Conservation (phyloP, 2,888 invertebrate species). For the Andrena hattorfiana region DNA sequence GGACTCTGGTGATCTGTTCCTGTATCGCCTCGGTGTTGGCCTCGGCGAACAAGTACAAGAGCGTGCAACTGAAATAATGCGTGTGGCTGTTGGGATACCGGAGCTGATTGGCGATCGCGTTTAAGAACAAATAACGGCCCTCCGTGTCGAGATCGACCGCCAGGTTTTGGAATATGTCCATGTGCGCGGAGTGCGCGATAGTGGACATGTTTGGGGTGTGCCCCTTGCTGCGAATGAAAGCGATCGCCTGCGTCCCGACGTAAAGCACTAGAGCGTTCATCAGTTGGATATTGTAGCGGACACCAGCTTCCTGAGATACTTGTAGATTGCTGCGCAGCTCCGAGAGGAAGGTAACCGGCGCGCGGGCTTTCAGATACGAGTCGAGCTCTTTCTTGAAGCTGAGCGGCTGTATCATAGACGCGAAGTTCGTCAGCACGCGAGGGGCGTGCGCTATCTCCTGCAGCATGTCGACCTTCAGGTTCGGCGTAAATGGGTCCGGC, state of each 20-base stretch:
- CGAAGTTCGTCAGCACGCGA: constrained; percentile 95
- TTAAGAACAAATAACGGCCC: constrained; percentile 98
- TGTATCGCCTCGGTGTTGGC: constrained; percentile 99
- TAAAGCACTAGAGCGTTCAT: constrained; percentile 99
- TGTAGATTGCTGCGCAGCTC: constrained; percentile 95
- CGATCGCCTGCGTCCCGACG: constrained; percentile 98
- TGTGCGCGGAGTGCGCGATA: constrained; percentile 99
- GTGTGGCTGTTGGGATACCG: constrained; percentile 99
- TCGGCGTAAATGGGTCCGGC: constrained; percentile 99
- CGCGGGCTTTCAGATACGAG: constrained; percentile 96
- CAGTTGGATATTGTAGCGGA: constrained; percentile 96
- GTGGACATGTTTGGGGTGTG: constrained; percentile 98
- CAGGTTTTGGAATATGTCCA: constrained; percentile 99
- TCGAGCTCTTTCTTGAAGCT: constrained; percentile 98
- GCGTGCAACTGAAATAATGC: constrained; percentile 99
- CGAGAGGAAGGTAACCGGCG: constrained; percentile 97
- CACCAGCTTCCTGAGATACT: constrained; percentile 94
- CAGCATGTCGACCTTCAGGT: constrained; percentile 96
- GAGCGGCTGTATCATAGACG: constrained; percentile 93
- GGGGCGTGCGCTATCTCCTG: constrained; percentile 96
- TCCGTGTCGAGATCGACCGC: constrained; percentile 99
- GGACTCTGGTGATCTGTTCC: constrained; percentile 98
- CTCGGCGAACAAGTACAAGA: constrained; percentile 98
- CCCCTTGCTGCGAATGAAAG: constrained; percentile 95
- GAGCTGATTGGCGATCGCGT: constrained; percentile 99